Evolutionary conservation across 1,140 invertebrate genomes (phyloP).

Genomic region (Lordiphosa collinella): DNA sequence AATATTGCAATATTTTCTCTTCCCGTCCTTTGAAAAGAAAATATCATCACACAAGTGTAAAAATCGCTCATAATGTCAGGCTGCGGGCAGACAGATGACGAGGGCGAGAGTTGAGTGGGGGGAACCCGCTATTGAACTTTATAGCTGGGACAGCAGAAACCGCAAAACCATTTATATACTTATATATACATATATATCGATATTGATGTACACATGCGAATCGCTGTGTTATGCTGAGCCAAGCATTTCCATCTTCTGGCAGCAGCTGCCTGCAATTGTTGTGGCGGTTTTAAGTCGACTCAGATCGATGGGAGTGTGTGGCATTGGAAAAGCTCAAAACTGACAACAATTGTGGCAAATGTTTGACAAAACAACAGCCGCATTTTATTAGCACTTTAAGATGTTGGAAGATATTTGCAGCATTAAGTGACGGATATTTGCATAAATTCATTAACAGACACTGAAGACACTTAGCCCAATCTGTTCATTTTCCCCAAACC

Average conservation of each 20-base stretch:
- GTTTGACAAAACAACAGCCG: constrained; percentile 14
- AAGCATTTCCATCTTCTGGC: constrained; percentile 51
- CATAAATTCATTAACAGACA: too few species aligned
- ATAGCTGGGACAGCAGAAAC: constrained; percentile 27
- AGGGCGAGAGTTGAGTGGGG: neutral
- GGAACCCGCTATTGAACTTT: constrained; percentile 51
- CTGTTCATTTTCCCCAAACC: too few species aligned
- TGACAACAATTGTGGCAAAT: constrained; percentile 58
- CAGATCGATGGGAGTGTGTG: constrained; percentile 34
- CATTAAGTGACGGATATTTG: too few species aligned
- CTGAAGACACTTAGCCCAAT: too few species aligned
- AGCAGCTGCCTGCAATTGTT: constrained; percentile 70
- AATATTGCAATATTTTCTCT: constrained; percentile 59
- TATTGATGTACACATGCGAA: constrained; percentile 27
- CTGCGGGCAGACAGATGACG: constrained; percentile 27
- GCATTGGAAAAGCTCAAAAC: constrained; percentile 37
- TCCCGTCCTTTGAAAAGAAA: constrained; percentile 56
- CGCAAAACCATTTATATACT: constrained; percentile 1
- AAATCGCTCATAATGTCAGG: constrained; percentile 71
- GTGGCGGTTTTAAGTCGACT: constrained; percentile 64
- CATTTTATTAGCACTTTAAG: constrained; percentile 34
- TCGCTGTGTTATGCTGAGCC: constrained; percentile 57
- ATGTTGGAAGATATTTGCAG: constrained; percentile 6
- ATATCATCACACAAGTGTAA: constrained; percentile 65
- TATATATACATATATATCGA: constrained; percentile 12